Evolutionary conservation across 1,140 invertebrate genomes (phyloP).

Genomic region (Theocolax elegans): DNA sequence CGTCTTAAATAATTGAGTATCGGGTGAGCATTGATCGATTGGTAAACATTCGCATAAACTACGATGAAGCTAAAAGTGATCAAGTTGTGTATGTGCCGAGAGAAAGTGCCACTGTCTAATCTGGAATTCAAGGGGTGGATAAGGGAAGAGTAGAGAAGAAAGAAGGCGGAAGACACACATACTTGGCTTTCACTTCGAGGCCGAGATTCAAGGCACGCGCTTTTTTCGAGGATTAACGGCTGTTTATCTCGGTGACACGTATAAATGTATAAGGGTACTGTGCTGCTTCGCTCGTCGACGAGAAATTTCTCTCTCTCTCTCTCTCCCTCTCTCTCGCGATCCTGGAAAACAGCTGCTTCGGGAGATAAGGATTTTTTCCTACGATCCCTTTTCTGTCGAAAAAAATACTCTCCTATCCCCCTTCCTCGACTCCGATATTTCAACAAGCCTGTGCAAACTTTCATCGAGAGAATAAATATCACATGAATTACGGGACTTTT

Average conservation of each 20-base stretch:
- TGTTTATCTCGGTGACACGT: conserved; percentile 38
- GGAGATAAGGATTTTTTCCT: conserved; percentile 27
- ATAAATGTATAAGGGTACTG: conserved; percentile 33
- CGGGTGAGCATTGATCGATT: too few relatives aligned
- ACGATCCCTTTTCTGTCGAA: not conserved
- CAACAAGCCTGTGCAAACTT: conserved; percentile 27
- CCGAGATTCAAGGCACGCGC: conserved; percentile 20
- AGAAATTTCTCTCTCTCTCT: not conserved
- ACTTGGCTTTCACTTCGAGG: not conserved
- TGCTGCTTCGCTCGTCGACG: not conserved
- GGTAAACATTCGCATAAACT: too few relatives aligned
- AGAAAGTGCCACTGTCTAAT: not conserved
- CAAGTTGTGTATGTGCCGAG: not conserved
- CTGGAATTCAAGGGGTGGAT: not conserved
- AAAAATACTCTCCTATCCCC: not conserved
- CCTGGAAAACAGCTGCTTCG: conserved; percentile 17
- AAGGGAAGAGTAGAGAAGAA: not conserved
- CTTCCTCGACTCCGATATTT: conserved; percentile 21
- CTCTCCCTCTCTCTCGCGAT: not conserved
- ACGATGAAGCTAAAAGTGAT: too few relatives aligned
- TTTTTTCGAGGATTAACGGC: conserved; percentile 34
- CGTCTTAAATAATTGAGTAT: too few relatives aligned
- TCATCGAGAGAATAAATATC: conserved; percentile 31
- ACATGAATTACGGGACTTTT: conserved; percentile 16
- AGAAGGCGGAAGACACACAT: not conserved